A percentile compares a stretch with the other conserved stretches of the same genome.
Evolutionary conservation across 2,113 vertebrate genomes (phyloP).

Genomic region (Conger conger): DNA sequence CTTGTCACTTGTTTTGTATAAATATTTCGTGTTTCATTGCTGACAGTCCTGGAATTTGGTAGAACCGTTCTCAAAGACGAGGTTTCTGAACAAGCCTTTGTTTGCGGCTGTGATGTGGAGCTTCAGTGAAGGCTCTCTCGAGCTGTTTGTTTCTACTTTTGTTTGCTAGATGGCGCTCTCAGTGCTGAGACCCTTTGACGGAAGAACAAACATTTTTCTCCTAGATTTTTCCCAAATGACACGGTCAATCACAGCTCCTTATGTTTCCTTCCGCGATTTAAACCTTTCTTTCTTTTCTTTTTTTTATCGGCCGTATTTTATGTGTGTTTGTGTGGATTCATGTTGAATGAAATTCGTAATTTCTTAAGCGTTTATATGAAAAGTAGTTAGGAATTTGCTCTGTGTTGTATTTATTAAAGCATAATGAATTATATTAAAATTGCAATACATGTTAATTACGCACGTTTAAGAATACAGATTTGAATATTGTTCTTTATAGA

Average conservation of each 20-base stretch:
- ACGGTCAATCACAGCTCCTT: conserved; percentile 19
- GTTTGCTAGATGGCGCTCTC: conserved; percentile 96
- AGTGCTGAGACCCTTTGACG: conserved; percentile 75
- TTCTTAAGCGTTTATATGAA: background rate
- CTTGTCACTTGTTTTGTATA: background rate
- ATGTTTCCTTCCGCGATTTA: conserved; percentile 18
- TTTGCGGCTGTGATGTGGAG: conserved; percentile 42
- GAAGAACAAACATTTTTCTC: conserved; percentile 51
- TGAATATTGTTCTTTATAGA: background rate
- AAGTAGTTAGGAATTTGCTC: background rate
- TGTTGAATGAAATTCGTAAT: background rate
- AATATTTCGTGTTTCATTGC: background rate
- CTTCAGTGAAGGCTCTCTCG: conserved; percentile 47
- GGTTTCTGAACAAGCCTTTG: conserved; percentile 45
- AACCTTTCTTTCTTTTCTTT: conserved; percentile 9
- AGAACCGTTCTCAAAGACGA: background rate
- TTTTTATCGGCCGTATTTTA: background rate
- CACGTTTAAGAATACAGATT: background rate
- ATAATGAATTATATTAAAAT: background rate
- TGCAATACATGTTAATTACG: background rate
- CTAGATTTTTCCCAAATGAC: conserved; percentile 33
- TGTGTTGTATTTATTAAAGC: background rate
- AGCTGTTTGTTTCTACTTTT: conserved; percentile 74
- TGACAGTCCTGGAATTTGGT: background rate
- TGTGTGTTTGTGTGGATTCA: background rate